Evolutionary conservation across 2,113 vertebrate species (phyloP), one percentile per base, ranked within the genome.

Genomic region (Potamarius usumacintae): DNA sequence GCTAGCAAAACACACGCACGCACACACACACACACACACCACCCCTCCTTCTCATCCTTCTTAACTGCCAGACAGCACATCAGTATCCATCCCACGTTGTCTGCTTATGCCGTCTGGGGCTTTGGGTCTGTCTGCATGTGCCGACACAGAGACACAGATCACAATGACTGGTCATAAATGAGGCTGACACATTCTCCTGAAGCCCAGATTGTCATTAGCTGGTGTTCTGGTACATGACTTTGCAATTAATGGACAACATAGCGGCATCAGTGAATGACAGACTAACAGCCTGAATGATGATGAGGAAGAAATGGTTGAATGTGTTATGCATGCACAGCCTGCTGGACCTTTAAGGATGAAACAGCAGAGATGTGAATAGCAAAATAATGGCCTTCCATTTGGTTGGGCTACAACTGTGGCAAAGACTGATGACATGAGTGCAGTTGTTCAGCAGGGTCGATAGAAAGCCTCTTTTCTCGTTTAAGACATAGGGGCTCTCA

Each of bases 31-130:
- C 71, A 48, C 71, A 48, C 71, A 74, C 55, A 25, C 60, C 77
- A 62, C 67, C 65, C 67, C 65, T 72, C 87, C 76, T 57, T 30
- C 69, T 72, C 63, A 65, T 65, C 87, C 89, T 87, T 87, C 89
- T 90, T 86, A 89, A 89, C 92, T 90, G 87, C 88, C 89, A 92
- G 92, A 93, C 92, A 92, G 93, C 88, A 74, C 78, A 93, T 95
- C 92, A 91, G 94, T 85, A 95, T 90, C 92, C 93, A 79, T 90
- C 86, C 88, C 94, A 93, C 93, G 86, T 94, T 15, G 76, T 89
- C 92, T 90, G 90, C 91, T 89, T 92, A 90, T 89, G 82, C 85
- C 60, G 90, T 90, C 85, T 90, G 85, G 85, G 69, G 69, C 87
- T 76, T 85, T 91, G 87, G 42, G 67, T 91, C 85, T 90, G 74